Evolutionary conservation across 2,113 vertebrate species (phyloP), one percentile per base, ranked within the genome.

Genomic region (Litocranius walleri): DNA sequence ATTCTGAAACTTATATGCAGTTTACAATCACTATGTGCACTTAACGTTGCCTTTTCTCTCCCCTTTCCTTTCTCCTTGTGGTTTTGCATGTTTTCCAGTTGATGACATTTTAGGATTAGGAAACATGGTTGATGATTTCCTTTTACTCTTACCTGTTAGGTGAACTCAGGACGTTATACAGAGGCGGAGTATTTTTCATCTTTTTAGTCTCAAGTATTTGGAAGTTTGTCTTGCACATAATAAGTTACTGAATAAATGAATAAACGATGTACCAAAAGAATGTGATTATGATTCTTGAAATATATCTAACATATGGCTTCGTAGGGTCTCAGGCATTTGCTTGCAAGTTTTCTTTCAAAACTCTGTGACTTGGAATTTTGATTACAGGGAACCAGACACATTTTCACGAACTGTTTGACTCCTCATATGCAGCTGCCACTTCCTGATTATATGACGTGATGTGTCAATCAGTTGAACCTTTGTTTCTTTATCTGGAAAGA

Each of bases 401-500:
- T 83, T 30, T 91, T 95, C 13, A 62, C 29, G 19, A 64, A 36
- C 27, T 81, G 1, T 64, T 91, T 94, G 64, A 40, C 14, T 95
- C 27, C 29, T 29, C n/a, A n/a, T 7, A 43, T 3, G 4, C 0
- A 80, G 23, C 30, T 83, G 29, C 9, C 12, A 40, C 45, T 88
- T 83, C 2, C 50, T 80, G 45, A 48, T 8, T 88, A 5, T 48
- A 13, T 54, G 56, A 23, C 1, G 91, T 21, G 50, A 30, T n/a
- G 36, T 9, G 2, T 91, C 12, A 33, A 12, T 30, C 33, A 59
- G 6, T 50, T 67, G 62, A 95, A 95, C 7, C 29, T 90, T 67
- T 15, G 15, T 54, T 96, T 96, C 16, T 52, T 90, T 91, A 83
- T 89, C 56, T 94, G 17, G 91, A 88, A 88, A 91, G n/a, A 33